Evolutionary conservation across 2,888 invertebrate genomes (phyloP), one percentile per base, ranked within the genome.

Genomic region (Leptinotarsa haldemani): DNA sequence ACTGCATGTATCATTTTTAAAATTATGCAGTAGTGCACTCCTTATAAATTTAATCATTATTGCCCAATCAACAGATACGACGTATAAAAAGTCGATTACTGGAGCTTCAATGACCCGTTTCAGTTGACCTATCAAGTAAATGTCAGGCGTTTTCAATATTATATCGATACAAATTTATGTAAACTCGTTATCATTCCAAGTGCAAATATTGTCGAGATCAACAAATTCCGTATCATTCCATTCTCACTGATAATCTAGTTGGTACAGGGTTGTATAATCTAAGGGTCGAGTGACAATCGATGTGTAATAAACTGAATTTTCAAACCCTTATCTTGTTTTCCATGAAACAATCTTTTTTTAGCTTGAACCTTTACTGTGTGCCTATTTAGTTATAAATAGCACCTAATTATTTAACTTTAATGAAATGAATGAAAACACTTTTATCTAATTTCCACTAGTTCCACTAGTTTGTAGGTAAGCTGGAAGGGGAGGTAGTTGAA

Each of bases 41-140:
- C 18, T 18, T 1, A 12, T 18, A 56, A 56, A 12, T 3, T 15
- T 50, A 5, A 22, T 4, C 15, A 22, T 4, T 3, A 22, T 56
- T 3, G 22, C 16, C 20, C 22, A 20, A 56, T 56, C 4, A 22
- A 20, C 56, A 12, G 22, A 22, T 22, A 22, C 4, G 20, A 22
- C 9, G 22, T 22, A 56, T 56, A 56, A 56, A 56, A 56, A 22
- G 22, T 56, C 50, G 15, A 50, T 5, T 16, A n/a, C 15, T 15
- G 15, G 22, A 56, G 56, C 25, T 56, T 22, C 56, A 25, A 20
- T 56, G 56, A 56, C 56, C 56, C 56, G 56, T 56, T 56, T 56
- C 56, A 56, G 56, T 22, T 56, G 56, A 56, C 56, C 56, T 56
- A 56, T 25, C 56, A 13, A 12, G 56, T 56, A 56, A 56, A 56